Evolutionary conservation across 2,113 vertebrate genomes (phyloP), one percentile per base, ranked within the genome.

Genomic region (Urocolius indicus): DNA sequence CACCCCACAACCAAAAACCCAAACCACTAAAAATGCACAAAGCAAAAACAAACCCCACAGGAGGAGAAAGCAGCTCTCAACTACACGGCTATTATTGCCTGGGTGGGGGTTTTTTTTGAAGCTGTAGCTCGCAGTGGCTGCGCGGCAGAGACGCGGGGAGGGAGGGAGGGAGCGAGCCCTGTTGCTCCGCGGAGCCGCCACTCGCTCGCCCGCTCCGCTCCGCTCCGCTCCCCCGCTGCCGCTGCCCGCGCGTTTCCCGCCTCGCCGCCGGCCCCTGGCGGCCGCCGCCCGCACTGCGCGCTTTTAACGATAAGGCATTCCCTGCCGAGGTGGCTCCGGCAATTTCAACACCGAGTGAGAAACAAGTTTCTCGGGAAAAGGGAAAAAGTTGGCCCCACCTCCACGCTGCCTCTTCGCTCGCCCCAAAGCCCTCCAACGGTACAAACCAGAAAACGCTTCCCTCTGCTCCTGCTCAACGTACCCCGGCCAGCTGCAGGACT

Each of bases 241-340:
- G 36, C 13, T 66, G 27, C 41, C 57, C 32, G 18, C 57, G n/a
- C 38, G 38, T 18, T 15, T 74, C 78, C 93, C 97, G 95, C 98
- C 96, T 96, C 55, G 9, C 38, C 93, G 97, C 96, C 97, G 90
- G 97, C 98, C 97, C 97, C 98, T 98, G 16, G 29, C 59, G 54
- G 59, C 46, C 65, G 89, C 81, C 76, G 38, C 13, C 89, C 95
- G 96, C 94, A 98, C 95, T 98, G 97, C 98, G 95, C 88, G 38
- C 36, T 58, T 75, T 34, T 26, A 71, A 74, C 21, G 87, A 95
- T 88, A 49, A 66, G 76, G 29, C 51, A 23, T 0, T 10, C 24
- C 0, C 20, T 2, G 51, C 0, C 27, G 49, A n/a, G 32, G 58
- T 24, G 22, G 43, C 34, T 30, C 38, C 4, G 55, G 24, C 12